Percentiles rank a stretch among this genome's conserved stretches.
Evolutionary conservation across 2,113 vertebrate genomes (phyloP).

Genomic region (Cephalopholis sonnerati): DNA sequence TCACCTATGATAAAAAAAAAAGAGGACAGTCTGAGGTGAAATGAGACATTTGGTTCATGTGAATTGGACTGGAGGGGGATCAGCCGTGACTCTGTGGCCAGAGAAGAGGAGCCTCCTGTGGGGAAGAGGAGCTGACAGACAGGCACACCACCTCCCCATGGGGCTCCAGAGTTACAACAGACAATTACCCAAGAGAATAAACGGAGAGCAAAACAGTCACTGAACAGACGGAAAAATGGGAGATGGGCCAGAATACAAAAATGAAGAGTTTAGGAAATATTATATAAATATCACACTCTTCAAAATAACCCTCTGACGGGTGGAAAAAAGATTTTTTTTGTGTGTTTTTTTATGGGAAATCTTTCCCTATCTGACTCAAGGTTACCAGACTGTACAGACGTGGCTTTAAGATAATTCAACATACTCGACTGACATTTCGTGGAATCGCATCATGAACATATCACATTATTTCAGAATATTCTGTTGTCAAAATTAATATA

Average conservation of each 20-base stretch:
- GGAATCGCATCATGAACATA: no score
- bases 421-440: no score
- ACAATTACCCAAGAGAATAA: slow-evolving; percentile 28
- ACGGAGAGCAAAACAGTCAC: slow-evolving; percentile 9
- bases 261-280: not conserved
- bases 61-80: slow-evolving; percentile 26
- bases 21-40: slow-evolving; percentile 32
- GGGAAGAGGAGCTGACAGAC: slow-evolving; percentile 43
- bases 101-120: slow-evolving; percentile 43
- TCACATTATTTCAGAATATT: no score
- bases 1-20: slow-evolving; percentile 2
- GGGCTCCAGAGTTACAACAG: slow-evolving; percentile 29
- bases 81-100: slow-evolving; percentile 34
- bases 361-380: no score
- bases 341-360: no score
- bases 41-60: slow-evolving; percentile 34
- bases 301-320: no score
- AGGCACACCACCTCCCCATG: slow-evolving; percentile 8
- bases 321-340: no score
- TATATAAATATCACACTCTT: no score
- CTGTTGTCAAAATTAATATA: no score
- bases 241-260: not conserved
- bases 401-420: no score
- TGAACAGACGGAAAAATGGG: not conserved
- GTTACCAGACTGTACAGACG: no score